Evolutionary conservation across 2,888 invertebrate species (phyloP).

Genomic region (Hoplodrina ambigua): DNA sequence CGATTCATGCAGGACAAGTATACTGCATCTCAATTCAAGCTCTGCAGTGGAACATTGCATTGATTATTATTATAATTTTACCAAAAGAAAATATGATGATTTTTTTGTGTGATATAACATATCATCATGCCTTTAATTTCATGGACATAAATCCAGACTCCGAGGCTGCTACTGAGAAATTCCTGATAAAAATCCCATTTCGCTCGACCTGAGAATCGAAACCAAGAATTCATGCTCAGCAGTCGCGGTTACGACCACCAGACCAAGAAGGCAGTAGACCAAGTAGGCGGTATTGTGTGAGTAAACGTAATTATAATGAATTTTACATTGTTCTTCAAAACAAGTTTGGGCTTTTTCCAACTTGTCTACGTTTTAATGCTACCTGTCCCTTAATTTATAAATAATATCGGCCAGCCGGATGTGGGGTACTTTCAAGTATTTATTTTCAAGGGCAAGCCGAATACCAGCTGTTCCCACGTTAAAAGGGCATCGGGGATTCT

Average conservation of each 20-base stretch:
- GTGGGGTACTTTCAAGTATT: conserved; percentile 72
- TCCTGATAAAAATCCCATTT: too few species aligned
- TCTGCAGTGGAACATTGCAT: conserved; percentile 1
- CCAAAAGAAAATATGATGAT: conserved; percentile 5
- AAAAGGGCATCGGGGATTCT: conserved; percentile 71
- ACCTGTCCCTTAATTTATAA: conserved; percentile 46
- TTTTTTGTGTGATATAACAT: too few species aligned
- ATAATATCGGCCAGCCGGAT: conserved; percentile 77
- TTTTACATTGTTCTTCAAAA: conserved; percentile 9
- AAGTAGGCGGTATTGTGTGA: not conserved
- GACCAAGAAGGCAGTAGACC: too few species aligned
- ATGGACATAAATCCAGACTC: too few species aligned
- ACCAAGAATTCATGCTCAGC: too few species aligned
- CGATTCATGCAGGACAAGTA: conserved; percentile 19
- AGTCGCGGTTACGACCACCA: too few species aligned
- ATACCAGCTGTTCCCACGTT: conserved; percentile 77
- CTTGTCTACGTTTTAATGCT: conserved; percentile 28
- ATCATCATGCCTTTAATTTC: too few species aligned
- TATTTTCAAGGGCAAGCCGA: conserved; percentile 78
- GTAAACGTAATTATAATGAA: conserved; percentile 10
- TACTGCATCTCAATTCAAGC: conserved; percentile 26
- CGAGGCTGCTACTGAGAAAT: too few species aligned
- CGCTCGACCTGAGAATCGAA: too few species aligned
- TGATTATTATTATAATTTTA: conserved; percentile 10
- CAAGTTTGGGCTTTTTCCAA: not conserved